Percentiles rank a stretch among this genome's conserved stretches.
Evolutionary conservation across 2,888 invertebrate genomes (phyloP).

Genomic region (Tubulanus polymorphus): DNA sequence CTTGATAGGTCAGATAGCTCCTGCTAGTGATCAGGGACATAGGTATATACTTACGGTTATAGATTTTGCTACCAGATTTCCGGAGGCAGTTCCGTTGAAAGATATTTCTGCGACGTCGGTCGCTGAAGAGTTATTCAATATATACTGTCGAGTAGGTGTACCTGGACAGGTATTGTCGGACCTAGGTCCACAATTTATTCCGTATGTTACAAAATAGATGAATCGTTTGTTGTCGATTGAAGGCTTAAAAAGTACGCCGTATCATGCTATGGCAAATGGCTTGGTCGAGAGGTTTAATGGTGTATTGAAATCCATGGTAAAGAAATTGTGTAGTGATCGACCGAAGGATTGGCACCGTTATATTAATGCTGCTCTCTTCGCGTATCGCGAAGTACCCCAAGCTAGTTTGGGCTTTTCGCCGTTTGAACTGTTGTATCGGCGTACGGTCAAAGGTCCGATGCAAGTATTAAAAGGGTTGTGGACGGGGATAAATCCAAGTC

Average conservation of each 20-base stretch:
- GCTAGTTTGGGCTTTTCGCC: neutral
- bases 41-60: constrained; percentile 19
- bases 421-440: neutral
- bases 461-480: neutral
- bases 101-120: constrained; percentile 17
- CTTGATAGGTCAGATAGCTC: constrained; percentile 22
- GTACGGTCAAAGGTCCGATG: neutral
- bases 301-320: constrained; percentile 15
- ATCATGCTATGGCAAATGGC: constrained; percentile 21
- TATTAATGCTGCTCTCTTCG: constrained; percentile 20
- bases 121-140: constrained; percentile 20
- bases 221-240: constrained; percentile 15
- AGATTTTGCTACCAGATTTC: constrained; percentile 22
- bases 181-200: constrained; percentile 22
- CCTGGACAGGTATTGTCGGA: constrained; percentile 22
- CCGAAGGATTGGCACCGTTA: constrained; percentile 23
- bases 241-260: constrained; percentile 14
- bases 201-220: constrained; percentile 17
- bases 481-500: neutral
- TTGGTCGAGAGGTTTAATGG: constrained; percentile 19
- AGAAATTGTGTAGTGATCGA: constrained; percentile 10
- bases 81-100: constrained; percentile 14
- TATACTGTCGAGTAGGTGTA: constrained; percentile 16
- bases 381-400: constrained; percentile 11
- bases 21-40: constrained; percentile 15